Evolutionary conservation across 2,888 invertebrate genomes (phyloP).

Genomic region (Petrophora chlorosata): DNA sequence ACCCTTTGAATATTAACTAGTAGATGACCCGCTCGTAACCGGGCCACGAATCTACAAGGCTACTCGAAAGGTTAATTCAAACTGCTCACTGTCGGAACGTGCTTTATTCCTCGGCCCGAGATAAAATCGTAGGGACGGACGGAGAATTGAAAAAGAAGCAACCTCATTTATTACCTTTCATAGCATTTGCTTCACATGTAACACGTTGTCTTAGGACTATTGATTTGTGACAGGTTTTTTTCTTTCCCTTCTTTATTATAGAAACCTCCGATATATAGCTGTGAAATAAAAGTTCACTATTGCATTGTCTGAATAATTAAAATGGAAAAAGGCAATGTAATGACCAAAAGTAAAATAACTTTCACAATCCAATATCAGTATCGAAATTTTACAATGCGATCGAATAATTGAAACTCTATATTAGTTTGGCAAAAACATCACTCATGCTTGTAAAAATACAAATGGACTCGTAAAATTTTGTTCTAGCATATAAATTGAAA

Average conservation of each 20-base stretch:
- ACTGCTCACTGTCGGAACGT: constrained; percentile 57
- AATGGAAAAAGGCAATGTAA: neutral
- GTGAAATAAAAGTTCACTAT: neutral
- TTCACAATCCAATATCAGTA: neutral
- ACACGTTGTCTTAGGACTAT: neutral
- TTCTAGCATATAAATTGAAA: constrained; percentile 17
- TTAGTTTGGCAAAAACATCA: constrained; percentile 15
- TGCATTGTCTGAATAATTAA: neutral
- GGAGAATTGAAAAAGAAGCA: constrained; percentile 45
- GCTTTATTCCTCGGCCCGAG: constrained; percentile 49
- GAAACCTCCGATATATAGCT: too few species aligned
- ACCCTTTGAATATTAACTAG: constrained; percentile 81
- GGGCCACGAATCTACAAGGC: constrained; percentile 65
- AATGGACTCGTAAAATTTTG: constrained; percentile 22
- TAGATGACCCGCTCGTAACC: constrained; percentile 73
- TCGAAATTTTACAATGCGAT: constrained; percentile 11
- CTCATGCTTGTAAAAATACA: constrained; percentile 14
- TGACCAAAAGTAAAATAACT: neutral
- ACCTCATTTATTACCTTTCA: constrained; percentile 33
- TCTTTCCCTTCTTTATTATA: too few species aligned
- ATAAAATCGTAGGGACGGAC: constrained; percentile 44
- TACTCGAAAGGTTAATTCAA: constrained; percentile 68
- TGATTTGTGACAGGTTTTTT: too few species aligned
- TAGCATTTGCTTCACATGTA: constrained; percentile 32
- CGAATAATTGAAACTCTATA: constrained; percentile 14